A percentile compares a stretch with the other conserved stretches of the same genome.
These are phyloP conservation scores for Pristionchus pacificus DNA, from an alignment of 1,140 invertebrate species.

Conservation along the genomic window DNA sequence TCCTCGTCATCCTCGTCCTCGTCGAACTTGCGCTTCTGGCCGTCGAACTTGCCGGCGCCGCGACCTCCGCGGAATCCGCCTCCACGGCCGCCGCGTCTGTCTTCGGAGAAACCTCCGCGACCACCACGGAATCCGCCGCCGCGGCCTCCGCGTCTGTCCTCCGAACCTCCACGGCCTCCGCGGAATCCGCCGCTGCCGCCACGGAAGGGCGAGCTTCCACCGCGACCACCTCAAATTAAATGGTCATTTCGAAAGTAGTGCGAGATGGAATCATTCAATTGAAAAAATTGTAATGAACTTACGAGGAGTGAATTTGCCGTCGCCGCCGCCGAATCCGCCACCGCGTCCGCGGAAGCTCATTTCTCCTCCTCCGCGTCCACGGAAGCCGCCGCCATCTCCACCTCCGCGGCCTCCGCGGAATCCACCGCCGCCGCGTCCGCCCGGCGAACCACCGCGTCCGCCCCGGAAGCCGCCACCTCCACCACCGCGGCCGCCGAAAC, in stretches of 20 bases:
- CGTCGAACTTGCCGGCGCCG: background rate
- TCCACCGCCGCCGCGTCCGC: slow-evolving; percentile 13
- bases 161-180: background rate
- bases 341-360: slow-evolving; percentile 6
- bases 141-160: too few species aligned
- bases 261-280: background rate
- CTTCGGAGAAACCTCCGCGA: background rate
- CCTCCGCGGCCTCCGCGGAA: slow-evolving; percentile 2
- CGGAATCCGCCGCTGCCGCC: slow-evolving; percentile 11
- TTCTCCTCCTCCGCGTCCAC: slow-evolving; percentile 17
- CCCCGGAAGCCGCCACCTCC: slow-evolving; percentile 10
- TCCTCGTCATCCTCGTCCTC: slow-evolving; percentile 24
- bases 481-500: slow-evolving; percentile 18
- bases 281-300: background rate
- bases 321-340: slow-evolving; percentile 1
- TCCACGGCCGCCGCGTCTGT: slow-evolving; percentile 13
- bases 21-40: slow-evolving; percentile 18
- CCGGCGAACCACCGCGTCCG: slow-evolving; percentile 8
- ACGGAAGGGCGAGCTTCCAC: slow-evolving; percentile 1
- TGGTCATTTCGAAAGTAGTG: too few species aligned
- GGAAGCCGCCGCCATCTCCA: slow-evolving; percentile 8
- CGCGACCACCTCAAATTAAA: slow-evolving; percentile 12
- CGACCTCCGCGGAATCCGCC: background rate
- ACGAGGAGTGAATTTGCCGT: too few species aligned
- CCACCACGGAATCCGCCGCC: background rate